Conservation (phyloP, 2,113 vertebrate genomes). For the Hemiscyllium ocellatum region DNA sequence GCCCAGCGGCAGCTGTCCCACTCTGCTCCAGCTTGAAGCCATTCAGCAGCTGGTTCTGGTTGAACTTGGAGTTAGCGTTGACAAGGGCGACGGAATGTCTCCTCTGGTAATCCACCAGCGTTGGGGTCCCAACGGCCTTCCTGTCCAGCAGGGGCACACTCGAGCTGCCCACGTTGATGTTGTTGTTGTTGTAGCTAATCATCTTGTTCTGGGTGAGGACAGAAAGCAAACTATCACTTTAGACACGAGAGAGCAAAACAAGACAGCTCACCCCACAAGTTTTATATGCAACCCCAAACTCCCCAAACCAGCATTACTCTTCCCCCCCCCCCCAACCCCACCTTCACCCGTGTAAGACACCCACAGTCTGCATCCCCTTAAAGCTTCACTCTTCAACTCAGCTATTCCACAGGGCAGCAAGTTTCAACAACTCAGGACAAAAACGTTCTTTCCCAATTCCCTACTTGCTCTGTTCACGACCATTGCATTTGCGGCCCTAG, state of each 20-base stretch:
- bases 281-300: background rate
- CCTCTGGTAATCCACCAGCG: constrained; percentile 76
- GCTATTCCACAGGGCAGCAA: background rate
- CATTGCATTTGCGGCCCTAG: background rate
- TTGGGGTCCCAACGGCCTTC: constrained; percentile 92
- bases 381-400: no score
- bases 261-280: background rate
- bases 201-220: background rate
- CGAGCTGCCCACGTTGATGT: constrained; percentile 63
- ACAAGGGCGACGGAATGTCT: constrained; percentile 84
- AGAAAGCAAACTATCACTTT: background rate
- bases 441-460: background rate
- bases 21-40: constrained; percentile 74
- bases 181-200: constrained; percentile 58
- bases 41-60: constrained; percentile 88
- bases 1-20: constrained; percentile 60
- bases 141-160: constrained; percentile 92
- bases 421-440: background rate
- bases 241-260: background rate
- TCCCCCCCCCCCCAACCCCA: no score
- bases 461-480: background rate
- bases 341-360: background rate
- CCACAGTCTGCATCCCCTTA: background rate
- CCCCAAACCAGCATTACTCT: no score
- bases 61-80: constrained; percentile 80